Conservation (phyloP, 1,140 invertebrate genomes). For the Drosophila parvula region DNA sequence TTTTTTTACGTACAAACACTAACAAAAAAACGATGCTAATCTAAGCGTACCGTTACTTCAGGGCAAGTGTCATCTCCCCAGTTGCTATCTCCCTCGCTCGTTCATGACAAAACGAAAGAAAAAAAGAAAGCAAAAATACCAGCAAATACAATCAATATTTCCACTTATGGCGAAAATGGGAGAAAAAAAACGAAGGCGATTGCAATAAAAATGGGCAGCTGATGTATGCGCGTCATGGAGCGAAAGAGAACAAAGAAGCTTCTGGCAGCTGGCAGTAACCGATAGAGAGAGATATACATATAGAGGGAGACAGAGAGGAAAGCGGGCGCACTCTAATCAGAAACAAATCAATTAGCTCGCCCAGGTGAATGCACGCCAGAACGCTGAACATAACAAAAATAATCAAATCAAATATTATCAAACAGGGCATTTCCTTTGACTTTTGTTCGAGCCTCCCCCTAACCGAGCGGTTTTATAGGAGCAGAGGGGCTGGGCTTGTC, state of each 20-base stretch:
- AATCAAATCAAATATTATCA: slow-evolving; percentile 27
- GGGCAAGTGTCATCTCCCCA: slow-evolving; percentile 6
- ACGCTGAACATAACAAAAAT: slow-evolving; percentile 8
- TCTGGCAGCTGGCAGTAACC: neutral
- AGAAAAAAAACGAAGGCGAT: slow-evolving; percentile 42
- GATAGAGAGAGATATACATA: neutral
- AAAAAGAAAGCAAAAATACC: slow-evolving; percentile 7
- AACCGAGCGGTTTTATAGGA: neutral
- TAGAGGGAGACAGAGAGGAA: slow-evolving; percentile 10
- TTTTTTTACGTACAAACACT: neutral
- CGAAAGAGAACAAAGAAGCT: slow-evolving; percentile 55
- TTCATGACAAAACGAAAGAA: neutral
- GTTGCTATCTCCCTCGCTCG: neutral
- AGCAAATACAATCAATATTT: slow-evolving; percentile 62
- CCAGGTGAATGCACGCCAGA: slow-evolving; percentile 58
- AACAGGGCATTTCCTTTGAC: slow-evolving; percentile 27
- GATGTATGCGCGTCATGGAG: slow-evolving; percentile 57
- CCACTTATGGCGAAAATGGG: slow-evolving; percentile 59
- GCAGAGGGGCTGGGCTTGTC: neutral
- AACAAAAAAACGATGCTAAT: slow-evolving; percentile 3
- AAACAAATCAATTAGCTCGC: slow-evolving; percentile 64
- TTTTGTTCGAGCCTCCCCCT: neutral
- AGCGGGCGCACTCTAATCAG: slow-evolving; percentile 61
- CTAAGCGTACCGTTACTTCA: slow-evolving; percentile 11
- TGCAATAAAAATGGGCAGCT: slow-evolving; percentile 39